Evolutionary conservation across 2,888 invertebrate genomes (phyloP).

Genomic region (Noctua janthina): DNA sequence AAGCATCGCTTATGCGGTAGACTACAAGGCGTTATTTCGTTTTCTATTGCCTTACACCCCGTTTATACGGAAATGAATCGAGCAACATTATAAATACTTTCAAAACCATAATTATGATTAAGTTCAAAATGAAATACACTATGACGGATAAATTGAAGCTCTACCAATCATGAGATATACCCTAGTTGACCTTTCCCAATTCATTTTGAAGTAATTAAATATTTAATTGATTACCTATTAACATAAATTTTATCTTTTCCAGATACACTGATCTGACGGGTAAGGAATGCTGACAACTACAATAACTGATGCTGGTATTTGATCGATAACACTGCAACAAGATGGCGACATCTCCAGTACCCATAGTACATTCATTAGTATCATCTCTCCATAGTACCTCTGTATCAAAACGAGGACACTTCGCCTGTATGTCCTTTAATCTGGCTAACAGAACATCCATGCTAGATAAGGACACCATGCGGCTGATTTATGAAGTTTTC

Average conservation of each 20-base stretch:
- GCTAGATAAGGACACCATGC: neutral
- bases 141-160: neutral
- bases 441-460: neutral
- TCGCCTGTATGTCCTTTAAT: neutral
- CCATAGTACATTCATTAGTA: neutral
- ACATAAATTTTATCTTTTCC: slow-evolving; percentile 4
- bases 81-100: neutral
- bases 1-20: too few species aligned
- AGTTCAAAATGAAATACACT: neutral
- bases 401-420: neutral
- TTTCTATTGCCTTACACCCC: neutral
- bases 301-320: neutral
- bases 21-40: neutral
- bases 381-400: neutral
- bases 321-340: neutral
- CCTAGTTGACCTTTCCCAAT: neutral
- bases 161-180: neutral
- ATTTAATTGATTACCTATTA: neutral
- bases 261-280: slow-evolving; percentile 23
- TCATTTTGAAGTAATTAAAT: neutral
- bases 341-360: neutral
- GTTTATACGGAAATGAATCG: neutral
- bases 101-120: too few species aligned
- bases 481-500: neutral
- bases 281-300: slow-evolving; percentile 13